Evolutionary conservation across 2,888 invertebrate species (phyloP).

Genomic region (Electrophaes corylata): DNA sequence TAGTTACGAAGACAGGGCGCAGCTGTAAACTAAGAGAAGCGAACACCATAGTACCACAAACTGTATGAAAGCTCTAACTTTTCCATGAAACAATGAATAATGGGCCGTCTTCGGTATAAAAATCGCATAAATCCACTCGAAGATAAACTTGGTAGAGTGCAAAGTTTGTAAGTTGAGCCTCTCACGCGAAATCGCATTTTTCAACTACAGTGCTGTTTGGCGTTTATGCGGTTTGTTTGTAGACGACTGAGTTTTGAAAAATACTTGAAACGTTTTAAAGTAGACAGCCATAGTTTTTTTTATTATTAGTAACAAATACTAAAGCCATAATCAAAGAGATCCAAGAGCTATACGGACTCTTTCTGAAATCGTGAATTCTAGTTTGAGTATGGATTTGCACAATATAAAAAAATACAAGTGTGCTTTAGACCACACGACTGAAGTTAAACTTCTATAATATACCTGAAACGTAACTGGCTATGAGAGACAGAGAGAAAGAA

Average conservation of each 20-base stretch:
- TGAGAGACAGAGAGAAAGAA: no score
- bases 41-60: slow-evolving; percentile 15
- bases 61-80: slow-evolving; percentile 23
- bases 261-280: background rate
- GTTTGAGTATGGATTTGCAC: no score
- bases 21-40: slow-evolving; percentile 18
- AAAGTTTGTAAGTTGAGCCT: slow-evolving; percentile 34
- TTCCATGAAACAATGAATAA: slow-evolving; percentile 33
- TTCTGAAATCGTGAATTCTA: background rate
- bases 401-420: no score
- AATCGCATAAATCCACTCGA: slow-evolving; percentile 39
- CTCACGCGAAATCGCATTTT: slow-evolving; percentile 36
- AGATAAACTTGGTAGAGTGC: slow-evolving; percentile 37
- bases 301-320: no score
- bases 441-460: no score
- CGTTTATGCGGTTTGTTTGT: slow-evolving; percentile 23
- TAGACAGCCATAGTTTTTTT: no score
- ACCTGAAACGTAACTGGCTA: no score
- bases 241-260: slow-evolving; percentile 7
- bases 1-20: slow-evolving; percentile 4
- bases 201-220: slow-evolving; percentile 28
- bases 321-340: background rate
- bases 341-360: background rate
- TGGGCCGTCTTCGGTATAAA: slow-evolving; percentile 33
- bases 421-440: no score